phyloP scores from a whole-genome alignment of 2,797 vertebrate species.

The Acanthurus leucopareius region DNA sequence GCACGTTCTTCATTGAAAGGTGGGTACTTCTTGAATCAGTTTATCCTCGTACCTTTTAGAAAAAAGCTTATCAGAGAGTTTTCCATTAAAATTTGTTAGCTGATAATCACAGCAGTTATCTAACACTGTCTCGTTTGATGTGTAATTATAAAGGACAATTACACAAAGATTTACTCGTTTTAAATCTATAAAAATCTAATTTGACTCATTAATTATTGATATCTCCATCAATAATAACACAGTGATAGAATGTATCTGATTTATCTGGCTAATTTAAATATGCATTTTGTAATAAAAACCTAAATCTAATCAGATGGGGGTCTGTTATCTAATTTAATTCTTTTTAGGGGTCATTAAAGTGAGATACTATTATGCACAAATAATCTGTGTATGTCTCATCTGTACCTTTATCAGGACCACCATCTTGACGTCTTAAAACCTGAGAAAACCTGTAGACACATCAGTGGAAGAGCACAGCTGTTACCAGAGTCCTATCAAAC shows the following conservation, averaged over 20 bases:
- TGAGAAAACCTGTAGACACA: conserved; percentile 1
- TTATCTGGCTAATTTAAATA: no score
- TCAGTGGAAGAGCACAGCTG: conserved; percentile 7
- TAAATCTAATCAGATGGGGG: no score
- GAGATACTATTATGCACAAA: neutral
- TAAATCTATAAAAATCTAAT: no score
- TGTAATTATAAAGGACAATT: neutral
- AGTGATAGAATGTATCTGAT: no score
- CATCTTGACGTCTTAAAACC: no score
- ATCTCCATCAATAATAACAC: no score
- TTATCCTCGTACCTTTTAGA: conserved; percentile 49
- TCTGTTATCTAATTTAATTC: no score
- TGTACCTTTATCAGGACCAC: no score
- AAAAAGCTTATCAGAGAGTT: conserved; percentile 30
- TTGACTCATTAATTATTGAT: no score
- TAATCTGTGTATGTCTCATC: neutral
- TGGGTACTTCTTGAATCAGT: conserved; percentile 45
- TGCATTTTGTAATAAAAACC: no score
- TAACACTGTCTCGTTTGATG: neutral
- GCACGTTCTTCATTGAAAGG: conserved; percentile 66
- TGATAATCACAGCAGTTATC: neutral
- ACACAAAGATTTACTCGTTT: neutral
- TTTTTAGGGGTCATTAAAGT: no score
- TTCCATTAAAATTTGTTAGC: conserved; percentile 10
- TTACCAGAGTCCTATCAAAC: conserved; percentile 33